Percentiles rank a stretch among this genome's conserved stretches.
phyloP scores from a whole-genome alignment of 1,140 invertebrate species.

The Drosophila nannoptera region DNA sequence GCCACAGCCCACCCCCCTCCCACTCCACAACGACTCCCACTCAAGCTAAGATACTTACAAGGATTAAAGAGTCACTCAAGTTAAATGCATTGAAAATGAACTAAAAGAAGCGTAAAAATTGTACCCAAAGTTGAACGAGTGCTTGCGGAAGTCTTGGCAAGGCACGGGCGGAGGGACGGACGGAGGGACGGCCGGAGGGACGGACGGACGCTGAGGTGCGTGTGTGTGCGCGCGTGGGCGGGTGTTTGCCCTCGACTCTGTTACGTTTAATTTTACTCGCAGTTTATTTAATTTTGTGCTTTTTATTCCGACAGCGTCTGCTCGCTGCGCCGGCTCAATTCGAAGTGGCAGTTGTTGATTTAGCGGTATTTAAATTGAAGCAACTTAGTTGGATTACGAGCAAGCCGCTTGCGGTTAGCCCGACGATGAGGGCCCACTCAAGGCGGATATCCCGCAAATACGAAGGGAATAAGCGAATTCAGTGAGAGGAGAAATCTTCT shows the following conservation, averaged over 20 bases:
- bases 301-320: constrained; percentile 34
- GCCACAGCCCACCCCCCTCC: background rate
- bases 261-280: constrained; percentile 75
- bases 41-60: constrained; percentile 73
- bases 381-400: constrained; percentile 72
- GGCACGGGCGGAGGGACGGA: too few relatives aligned
- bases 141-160: too few relatives aligned
- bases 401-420: constrained; percentile 55
- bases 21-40: constrained; percentile 13
- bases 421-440: constrained; percentile 25
- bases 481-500: background rate
- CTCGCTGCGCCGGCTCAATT: constrained; percentile 10
- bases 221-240: constrained; percentile 18
- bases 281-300: constrained; percentile 74
- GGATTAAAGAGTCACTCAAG: constrained; percentile 79
- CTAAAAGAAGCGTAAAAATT: constrained; percentile 77
- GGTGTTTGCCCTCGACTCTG: constrained; percentile 45
- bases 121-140: constrained; percentile 60
- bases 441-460: background rate
- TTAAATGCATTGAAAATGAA: constrained; percentile 79
- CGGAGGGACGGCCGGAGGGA: background rate
- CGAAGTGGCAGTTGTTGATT: constrained; percentile 78
- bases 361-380: constrained; percentile 78
- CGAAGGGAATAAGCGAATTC: background rate
- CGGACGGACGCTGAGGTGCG: background rate